Conservation (phyloP, 2,113 vertebrate species). For the Grammomys dolichurus region DNA sequence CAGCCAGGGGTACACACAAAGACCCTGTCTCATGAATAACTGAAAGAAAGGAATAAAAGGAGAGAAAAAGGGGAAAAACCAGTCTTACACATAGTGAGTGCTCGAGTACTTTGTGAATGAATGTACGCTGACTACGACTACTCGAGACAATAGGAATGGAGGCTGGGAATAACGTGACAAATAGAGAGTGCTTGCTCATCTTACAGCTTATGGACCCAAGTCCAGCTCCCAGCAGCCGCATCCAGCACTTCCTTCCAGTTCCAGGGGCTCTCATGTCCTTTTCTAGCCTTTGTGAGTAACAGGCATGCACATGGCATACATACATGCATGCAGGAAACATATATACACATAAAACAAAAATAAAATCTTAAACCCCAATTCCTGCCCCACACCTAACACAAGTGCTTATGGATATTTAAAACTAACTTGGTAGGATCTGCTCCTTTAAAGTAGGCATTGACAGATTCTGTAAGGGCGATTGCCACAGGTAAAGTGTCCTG, state of each 20-base stretch:
- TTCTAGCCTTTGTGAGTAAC: neutral
- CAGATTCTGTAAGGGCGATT: slow-evolving; percentile 97
- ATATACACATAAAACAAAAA: neutral
- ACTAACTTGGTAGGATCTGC: slow-evolving; percentile 98
- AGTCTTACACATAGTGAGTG: neutral
- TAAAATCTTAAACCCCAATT: neutral
- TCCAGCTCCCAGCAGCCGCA: neutral
- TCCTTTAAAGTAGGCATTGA: slow-evolving; percentile 99
- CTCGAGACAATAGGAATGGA: neutral
- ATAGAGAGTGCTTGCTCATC: neutral
- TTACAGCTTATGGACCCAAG: neutral
- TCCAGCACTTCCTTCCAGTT: neutral
- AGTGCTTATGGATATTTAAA: neutral
- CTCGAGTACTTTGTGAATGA: slow-evolving; percentile 52
- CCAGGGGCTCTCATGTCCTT: neutral
- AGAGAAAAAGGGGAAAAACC: neutral
- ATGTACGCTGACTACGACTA: neutral
- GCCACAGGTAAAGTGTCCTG: slow-evolving; percentile 97
- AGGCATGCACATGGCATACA: neutral
- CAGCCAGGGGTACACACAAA: neutral
- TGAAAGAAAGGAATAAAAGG: neutral
- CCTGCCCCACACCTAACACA: neutral
- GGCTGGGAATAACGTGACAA: neutral
- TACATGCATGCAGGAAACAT: neutral
- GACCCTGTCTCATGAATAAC: neutral